A percentile compares a stretch with the other conserved stretches of the same genome.
Evolutionary conservation across 1,140 invertebrate species (phyloP).

Genomic region (Cydia pomonella): DNA sequence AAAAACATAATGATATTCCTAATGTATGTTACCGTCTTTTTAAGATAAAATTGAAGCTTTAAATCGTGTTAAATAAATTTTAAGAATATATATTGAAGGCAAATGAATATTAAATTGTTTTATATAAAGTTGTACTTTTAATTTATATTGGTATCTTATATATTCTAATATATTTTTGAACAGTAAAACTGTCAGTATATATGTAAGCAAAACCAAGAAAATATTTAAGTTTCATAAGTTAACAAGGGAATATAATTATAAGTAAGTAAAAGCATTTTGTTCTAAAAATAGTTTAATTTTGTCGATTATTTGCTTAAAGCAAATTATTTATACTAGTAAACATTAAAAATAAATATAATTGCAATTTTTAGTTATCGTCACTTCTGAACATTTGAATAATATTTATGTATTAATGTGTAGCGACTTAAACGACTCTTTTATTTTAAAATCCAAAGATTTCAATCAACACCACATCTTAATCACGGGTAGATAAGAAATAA

Average conservation of each 20-base stretch:
- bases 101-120: constrained; percentile 20
- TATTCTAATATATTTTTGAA: not conserved
- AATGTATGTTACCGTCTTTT: constrained; percentile 54
- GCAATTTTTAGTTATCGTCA: not conserved
- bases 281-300: not conserved
- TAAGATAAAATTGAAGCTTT: constrained; percentile 74
- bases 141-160: not conserved
- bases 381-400: too few relatives aligned
- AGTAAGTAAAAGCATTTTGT: not conserved
- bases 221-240: not conserved
- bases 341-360: too few relatives aligned
- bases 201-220: not conserved
- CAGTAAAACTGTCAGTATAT: constrained; percentile 13
- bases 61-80: constrained; percentile 68
- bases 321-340: not conserved
- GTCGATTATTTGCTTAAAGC: not conserved
- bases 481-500: too few relatives aligned
- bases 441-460: too few relatives aligned
- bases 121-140: not conserved
- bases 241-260: not conserved
- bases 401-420: too few relatives aligned
- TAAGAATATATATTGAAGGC: constrained; percentile 55
- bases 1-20: constrained; percentile 44
- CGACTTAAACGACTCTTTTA: too few relatives aligned
- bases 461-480: too few relatives aligned